Percentiles rank a stretch among this genome's conserved stretches.
Conservation (phyloP, 2,113 vertebrate genomes). For the Cheirogaleus medius region DNA sequence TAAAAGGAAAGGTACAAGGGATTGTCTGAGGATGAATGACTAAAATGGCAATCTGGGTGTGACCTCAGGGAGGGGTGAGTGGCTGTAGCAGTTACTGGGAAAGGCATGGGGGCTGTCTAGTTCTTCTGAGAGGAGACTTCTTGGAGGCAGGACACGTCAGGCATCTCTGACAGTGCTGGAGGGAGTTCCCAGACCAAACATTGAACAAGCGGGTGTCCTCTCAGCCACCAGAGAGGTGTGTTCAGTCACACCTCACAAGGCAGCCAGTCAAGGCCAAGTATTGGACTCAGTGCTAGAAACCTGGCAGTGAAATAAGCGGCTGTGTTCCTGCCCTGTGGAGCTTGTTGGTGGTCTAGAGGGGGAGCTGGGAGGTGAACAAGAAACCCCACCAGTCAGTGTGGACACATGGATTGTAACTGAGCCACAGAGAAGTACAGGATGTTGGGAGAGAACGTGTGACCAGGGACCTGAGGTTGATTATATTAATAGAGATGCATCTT, state of each 20-base stretch:
- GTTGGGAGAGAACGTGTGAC: not conserved
- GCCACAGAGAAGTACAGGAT: not conserved
- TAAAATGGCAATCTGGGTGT: not conserved
- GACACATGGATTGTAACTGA: not conserved
- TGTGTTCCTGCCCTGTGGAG: not conserved
- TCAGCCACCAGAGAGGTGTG: not conserved
- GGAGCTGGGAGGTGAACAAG: not conserved
- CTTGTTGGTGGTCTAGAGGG: not conserved
- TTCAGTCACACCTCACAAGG: not conserved
- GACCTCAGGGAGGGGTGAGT: not conserved
- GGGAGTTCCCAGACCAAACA: not conserved
- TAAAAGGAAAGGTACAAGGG: not conserved
- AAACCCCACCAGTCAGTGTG: not conserved
- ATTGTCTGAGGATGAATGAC: not conserved
- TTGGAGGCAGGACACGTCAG: not conserved
- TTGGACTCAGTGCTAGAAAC: not conserved
- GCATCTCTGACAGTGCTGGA: not conserved
- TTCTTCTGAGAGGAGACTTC: not conserved
- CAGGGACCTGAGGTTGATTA: not conserved
- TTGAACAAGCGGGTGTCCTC: not conserved
- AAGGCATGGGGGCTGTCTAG: not conserved
- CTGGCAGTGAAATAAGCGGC: not conserved
- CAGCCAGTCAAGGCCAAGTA: not conserved
- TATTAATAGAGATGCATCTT: not conserved
- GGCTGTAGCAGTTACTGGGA: not conserved